These are phyloP conservation scores for Tenthredo distinguenda DNA, from an alignment of 2,888 invertebrate species.

Conservation along the genomic window DNA sequence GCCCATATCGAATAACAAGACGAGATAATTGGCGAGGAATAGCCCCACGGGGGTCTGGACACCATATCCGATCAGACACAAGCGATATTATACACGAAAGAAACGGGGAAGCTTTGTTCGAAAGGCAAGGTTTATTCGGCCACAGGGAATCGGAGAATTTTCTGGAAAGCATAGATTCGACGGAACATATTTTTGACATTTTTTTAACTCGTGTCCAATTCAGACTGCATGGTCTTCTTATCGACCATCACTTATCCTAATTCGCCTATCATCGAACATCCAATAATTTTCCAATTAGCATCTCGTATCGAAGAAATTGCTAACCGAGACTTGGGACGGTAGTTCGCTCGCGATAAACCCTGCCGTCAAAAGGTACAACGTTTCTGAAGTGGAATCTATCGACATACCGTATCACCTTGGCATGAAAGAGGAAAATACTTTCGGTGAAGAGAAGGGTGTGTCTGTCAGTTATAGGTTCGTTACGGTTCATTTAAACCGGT, in stretches of 20 bases:
- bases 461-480: conserved; percentile 19
- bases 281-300: conserved; percentile 19
- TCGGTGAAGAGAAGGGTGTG: neutral
- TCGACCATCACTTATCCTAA: neutral
- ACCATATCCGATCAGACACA: too few species aligned
- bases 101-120: too few species aligned
- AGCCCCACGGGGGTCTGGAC: too few species aligned
- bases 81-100: too few species aligned
- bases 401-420: neutral
- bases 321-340: neutral
- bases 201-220: neutral
- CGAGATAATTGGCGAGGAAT: too few species aligned
- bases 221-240: neutral
- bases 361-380: neutral
- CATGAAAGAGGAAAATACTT: neutral
- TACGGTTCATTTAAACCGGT: conserved; percentile 36
- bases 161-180: too few species aligned
- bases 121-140: too few species aligned
- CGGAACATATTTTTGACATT: too few species aligned
- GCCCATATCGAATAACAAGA: too few species aligned
- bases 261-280: neutral
- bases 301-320: neutral
- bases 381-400: neutral
- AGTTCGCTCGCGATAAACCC: neutral
- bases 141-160: too few species aligned